phyloP scores from a whole-genome alignment of 2,797 vertebrate species.

The Cirrhinus molitorella region DNA sequence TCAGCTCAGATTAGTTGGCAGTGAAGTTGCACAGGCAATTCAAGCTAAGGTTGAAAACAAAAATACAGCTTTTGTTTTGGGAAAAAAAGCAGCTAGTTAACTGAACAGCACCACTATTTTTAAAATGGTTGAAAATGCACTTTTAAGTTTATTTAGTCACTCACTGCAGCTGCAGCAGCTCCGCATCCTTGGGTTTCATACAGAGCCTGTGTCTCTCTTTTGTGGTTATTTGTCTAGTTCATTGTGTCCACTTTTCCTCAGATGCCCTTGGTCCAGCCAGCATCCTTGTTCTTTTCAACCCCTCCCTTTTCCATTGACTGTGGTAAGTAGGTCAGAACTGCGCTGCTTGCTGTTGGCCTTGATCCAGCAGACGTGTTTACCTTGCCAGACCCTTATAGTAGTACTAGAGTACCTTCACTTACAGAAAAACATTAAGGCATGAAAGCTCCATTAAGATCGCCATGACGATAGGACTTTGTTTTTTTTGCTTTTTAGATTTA shows the following conservation, averaged over 20 bases:
- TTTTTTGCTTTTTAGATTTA: constrained; percentile 3
- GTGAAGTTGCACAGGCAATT: neutral
- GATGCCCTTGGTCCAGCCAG: constrained; percentile 18
- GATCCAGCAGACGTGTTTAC: constrained; percentile 27
- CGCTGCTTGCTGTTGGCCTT: constrained; percentile 30
- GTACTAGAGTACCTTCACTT: neutral
- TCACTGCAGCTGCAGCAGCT: neutral
- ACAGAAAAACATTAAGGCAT: neutral
- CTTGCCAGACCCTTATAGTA: neutral
- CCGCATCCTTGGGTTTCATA: neutral
- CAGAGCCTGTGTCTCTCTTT: neutral
- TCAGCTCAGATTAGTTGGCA: neutral
- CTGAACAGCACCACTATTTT: neutral
- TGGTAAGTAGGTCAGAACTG: constrained; percentile 44
- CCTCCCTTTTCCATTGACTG: constrained; percentile 33
- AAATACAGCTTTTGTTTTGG: neutral
- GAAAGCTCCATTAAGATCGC: neutral
- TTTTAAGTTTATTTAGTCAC: neutral
- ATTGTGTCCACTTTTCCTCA: constrained; percentile 21
- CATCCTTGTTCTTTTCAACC: neutral
- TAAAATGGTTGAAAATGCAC: too few species aligned
- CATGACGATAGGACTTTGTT: neutral
- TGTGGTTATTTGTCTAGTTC: neutral
- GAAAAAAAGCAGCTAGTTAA: neutral
- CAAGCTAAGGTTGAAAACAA: neutral